These are phyloP conservation scores for Urophycis tenuis DNA, from an alignment of 2,797 vertebrate genomes.

Conservation along the genomic window DNA sequence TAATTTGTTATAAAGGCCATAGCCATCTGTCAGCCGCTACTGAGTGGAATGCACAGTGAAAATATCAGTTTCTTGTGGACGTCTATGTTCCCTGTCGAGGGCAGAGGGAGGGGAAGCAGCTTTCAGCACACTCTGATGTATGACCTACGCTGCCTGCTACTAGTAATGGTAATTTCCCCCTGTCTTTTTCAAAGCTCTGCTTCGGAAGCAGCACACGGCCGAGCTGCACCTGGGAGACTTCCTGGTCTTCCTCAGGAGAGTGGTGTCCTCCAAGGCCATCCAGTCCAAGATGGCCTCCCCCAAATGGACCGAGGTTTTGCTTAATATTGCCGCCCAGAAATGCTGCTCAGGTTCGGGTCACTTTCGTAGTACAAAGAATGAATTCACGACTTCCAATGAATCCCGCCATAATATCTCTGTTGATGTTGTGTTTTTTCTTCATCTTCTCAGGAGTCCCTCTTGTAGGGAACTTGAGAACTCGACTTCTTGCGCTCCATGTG, in stretches of 20 bases:
- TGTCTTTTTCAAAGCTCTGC: slow-evolving; percentile 65
- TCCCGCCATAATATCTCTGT: neutral
- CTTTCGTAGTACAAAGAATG: neutral
- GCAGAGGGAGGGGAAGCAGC: neutral
- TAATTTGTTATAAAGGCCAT: no score
- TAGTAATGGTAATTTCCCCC: neutral
- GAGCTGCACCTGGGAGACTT: slow-evolving; percentile 96
- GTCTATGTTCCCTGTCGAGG: no score
- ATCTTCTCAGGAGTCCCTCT: slow-evolving; percentile 80
- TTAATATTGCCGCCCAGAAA: slow-evolving; percentile 97
- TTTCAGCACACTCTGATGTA: neutral
- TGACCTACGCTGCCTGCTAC: neutral
- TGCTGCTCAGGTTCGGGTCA: slow-evolving; percentile 82
- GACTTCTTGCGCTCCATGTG: slow-evolving; percentile 91
- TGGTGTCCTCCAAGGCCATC: slow-evolving; percentile 97
- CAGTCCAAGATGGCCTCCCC: slow-evolving; percentile 99
- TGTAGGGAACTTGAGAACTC: slow-evolving; percentile 92
- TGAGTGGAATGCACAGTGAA: no score
- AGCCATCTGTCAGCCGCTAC: no score
- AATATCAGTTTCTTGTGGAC: no score
- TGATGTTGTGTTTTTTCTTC: neutral
- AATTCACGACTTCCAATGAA: neutral
- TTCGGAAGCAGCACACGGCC: slow-evolving; percentile 87
- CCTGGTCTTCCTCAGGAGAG: slow-evolving; percentile 90
- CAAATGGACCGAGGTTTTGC: slow-evolving; percentile 97